Evolutionary conservation across 2,888 invertebrate species (phyloP).

Genomic region (Emmelina monodactyla): DNA sequence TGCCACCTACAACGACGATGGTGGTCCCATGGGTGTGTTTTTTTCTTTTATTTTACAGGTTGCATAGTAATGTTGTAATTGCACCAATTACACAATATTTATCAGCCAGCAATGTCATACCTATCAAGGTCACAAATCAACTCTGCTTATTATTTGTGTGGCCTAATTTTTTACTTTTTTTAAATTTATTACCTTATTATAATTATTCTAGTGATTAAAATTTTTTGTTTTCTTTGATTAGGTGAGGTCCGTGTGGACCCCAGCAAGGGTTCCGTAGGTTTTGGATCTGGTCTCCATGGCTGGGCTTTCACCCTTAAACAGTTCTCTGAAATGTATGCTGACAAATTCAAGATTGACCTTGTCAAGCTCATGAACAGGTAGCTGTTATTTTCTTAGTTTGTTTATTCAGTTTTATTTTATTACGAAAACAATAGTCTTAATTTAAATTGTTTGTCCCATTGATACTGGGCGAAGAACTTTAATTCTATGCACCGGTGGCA

Average conservation of each 20-base stretch:
- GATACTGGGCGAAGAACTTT: slow-evolving; percentile 47
- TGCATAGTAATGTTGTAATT: no score
- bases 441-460: slow-evolving; percentile 36
- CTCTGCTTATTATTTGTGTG: no score
- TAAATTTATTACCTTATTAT: no score
- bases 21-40: slow-evolving; percentile 90
- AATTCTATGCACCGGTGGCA: slow-evolving; percentile 53
- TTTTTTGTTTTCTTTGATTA: no score
- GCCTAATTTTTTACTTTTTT: no score
- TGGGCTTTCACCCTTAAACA: slow-evolving; percentile 99
- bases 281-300: slow-evolving; percentile 99
- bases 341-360: slow-evolving; percentile 97
- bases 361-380: slow-evolving; percentile 94
- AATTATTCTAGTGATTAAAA: no score
- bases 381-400: slow-evolving; percentile 4
- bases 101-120: no score
- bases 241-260: slow-evolving; percentile 97
- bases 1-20: slow-evolving; percentile 97
- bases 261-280: slow-evolving; percentile 98
- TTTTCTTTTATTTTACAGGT: neutral
- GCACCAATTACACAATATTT: no score
- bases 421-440: neutral
- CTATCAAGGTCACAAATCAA: no score
- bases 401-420: neutral
- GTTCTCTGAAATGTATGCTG: slow-evolving; percentile 98